These are phyloP conservation scores for Teleopsis dalmanni DNA, from an alignment of 1,140 invertebrate species.

Conservation along the genomic window DNA sequence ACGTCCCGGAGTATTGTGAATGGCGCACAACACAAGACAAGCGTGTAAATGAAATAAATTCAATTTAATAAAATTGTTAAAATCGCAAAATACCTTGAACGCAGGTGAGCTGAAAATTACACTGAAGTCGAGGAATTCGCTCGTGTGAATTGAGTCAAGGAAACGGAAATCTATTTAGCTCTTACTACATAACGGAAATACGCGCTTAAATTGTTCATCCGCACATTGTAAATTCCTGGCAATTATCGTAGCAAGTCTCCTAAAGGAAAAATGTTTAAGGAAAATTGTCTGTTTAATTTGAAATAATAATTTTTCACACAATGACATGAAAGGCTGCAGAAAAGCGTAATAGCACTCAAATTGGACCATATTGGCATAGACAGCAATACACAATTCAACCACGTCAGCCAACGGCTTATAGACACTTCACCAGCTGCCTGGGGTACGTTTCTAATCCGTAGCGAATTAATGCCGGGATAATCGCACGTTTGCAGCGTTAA, in stretches of 20 bases:
- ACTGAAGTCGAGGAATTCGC: constrained; percentile 5
- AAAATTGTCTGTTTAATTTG: constrained; percentile 5
- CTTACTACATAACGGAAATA: background rate
- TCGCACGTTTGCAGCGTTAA: too few species aligned
- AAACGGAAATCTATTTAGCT: constrained; percentile 4
- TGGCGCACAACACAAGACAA: constrained; percentile 18
- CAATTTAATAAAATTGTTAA: constrained; percentile 45
- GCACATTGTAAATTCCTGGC: background rate
- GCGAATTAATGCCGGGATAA: background rate
- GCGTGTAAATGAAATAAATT: constrained; percentile 45
- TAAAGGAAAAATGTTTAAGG: background rate
- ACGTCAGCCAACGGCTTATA: background rate
- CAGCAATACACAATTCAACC: background rate
- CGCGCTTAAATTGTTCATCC: constrained; percentile 6
- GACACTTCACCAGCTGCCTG: background rate
- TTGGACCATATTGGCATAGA: background rate
- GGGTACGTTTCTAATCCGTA: background rate
- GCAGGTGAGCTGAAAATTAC: constrained; percentile 42
- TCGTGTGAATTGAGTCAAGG: background rate
- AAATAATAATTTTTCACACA: constrained; percentile 4
- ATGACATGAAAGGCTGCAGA: background rate
- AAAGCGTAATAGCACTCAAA: background rate
- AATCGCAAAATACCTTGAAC: constrained; percentile 37
- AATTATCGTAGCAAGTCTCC: background rate
- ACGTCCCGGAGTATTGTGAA: too few species aligned